Percentiles rank a stretch among this genome's conserved stretches.
Conservation (phyloP, 2,888 invertebrate species). For the Bombylius discolor region DNA sequence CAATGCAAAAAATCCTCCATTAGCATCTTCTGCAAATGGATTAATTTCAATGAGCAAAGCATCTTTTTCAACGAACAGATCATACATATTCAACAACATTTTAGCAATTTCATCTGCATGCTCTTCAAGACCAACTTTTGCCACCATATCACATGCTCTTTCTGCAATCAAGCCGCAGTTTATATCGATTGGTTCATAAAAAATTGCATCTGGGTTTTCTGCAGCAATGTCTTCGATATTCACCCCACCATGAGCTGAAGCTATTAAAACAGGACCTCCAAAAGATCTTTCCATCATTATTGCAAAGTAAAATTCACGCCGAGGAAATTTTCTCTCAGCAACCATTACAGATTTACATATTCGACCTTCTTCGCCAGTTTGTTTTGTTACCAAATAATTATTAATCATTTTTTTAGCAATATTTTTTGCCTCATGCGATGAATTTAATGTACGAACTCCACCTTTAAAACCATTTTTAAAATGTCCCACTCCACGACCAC, state of each 20-base stretch:
- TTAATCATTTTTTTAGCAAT: slow-evolving; percentile 74
- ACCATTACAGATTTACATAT: slow-evolving; percentile 89
- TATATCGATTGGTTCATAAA: slow-evolving; percentile 76
- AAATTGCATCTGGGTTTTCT: slow-evolving; percentile 73
- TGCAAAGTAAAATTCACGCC: slow-evolving; percentile 89
- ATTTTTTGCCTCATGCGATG: slow-evolving; percentile 64
- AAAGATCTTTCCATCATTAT: slow-evolving; percentile 92
- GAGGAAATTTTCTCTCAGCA: slow-evolving; percentile 81
- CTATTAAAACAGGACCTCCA: slow-evolving; percentile 79
- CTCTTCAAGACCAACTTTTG: slow-evolving; percentile 50
- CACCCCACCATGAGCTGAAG: slow-evolving; percentile 83
- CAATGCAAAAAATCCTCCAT: slow-evolving; percentile 43
- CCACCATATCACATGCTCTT: slow-evolving; percentile 41
- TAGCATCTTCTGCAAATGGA: slow-evolving; percentile 76
- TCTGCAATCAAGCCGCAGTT: slow-evolving; percentile 56
- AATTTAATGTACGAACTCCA: slow-evolving; percentile 68
- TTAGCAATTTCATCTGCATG: slow-evolving; percentile 53
- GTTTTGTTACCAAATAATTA: slow-evolving; percentile 76
- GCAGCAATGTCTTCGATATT: slow-evolving; percentile 88
- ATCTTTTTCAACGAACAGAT: slow-evolving; percentile 69
- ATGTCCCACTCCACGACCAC: slow-evolving; percentile 76
- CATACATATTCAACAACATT: slow-evolving; percentile 65
- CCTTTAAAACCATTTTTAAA: slow-evolving; percentile 84
- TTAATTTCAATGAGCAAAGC: slow-evolving; percentile 78
- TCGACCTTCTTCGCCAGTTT: slow-evolving; percentile 78